A percentile compares a stretch with the other conserved stretches of the same genome.
phyloP scores from a whole-genome alignment of 2,113 vertebrate species.

The Macheiramphus alcinus region DNA sequence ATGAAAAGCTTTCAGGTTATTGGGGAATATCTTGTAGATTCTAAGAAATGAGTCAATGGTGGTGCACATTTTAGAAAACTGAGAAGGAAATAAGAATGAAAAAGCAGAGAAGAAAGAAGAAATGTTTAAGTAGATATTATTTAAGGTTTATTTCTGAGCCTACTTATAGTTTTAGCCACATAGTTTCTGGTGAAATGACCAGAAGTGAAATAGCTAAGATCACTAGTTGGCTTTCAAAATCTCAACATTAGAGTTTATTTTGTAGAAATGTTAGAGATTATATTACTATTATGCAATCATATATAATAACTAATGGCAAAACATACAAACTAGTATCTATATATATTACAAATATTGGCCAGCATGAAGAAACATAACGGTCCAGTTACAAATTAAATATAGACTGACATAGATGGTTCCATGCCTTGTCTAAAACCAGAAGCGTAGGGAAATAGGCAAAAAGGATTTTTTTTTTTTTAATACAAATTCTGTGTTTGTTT shows the following conservation, averaged over 20 bases:
- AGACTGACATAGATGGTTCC: background rate
- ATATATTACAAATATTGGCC: background rate
- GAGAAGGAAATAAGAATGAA: background rate
- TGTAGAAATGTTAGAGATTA: background rate
- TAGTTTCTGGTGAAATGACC: background rate
- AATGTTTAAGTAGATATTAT: background rate
- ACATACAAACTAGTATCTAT: background rate
- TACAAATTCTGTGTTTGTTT: background rate
- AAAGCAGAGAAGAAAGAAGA: background rate
- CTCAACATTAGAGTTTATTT: background rate
- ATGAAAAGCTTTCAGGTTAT: background rate
- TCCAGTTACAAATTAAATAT: background rate
- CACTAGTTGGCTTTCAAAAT: background rate
- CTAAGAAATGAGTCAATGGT: background rate
- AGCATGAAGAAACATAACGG: background rate
- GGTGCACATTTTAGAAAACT: background rate
- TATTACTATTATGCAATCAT: background rate
- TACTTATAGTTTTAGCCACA: background rate
- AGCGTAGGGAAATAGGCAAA: fast-evolving
- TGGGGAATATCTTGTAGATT: background rate
- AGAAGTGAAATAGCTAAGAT: background rate
- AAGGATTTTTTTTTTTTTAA: background rate
- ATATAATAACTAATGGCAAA: background rate
- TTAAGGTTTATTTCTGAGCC: background rate
- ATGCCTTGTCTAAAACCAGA: background rate